Evolutionary conservation across 2,888 invertebrate species (phyloP).

Genomic region (Odiellus spinosus): DNA sequence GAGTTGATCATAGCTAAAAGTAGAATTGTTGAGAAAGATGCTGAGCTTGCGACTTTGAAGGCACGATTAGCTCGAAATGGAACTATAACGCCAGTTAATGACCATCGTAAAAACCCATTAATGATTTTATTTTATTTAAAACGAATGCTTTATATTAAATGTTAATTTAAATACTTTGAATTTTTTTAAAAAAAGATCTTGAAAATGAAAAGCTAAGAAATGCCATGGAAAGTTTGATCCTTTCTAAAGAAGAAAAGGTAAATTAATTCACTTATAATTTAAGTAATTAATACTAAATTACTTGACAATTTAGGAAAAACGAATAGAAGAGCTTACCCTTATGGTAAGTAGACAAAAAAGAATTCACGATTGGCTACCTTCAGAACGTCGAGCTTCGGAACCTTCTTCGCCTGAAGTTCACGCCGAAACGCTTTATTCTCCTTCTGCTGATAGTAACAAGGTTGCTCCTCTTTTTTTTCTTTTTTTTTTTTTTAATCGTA

Average conservation of each 20-base stretch:
- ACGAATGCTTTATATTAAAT: not conserved
- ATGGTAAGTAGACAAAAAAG: slow-evolving; percentile 11
- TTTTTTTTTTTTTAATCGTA: slow-evolving; percentile 1
- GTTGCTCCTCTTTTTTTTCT: too few relatives aligned
- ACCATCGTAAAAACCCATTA: slow-evolving; percentile 4
- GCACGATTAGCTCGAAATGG: slow-evolving; percentile 8
- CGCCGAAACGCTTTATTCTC: too few relatives aligned
- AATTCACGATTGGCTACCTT: slow-evolving; percentile 6
- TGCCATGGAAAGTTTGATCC: slow-evolving; percentile 12
- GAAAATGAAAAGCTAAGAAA: slow-evolving; percentile 13
- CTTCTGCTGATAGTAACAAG: too few relatives aligned
- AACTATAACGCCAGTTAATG: slow-evolving; percentile 6
- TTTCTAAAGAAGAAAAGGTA: slow-evolving; percentile 16
- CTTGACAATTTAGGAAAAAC: slow-evolving; percentile 7
- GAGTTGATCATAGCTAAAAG: slow-evolving; percentile 8
- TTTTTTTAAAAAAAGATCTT: slow-evolving; percentile 4
- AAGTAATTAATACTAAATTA: not conserved
- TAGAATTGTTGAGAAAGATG: slow-evolving; percentile 14
- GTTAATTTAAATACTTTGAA: not conserved
- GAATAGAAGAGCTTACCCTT: slow-evolving; percentile 11
- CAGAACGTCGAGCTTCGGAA: too few relatives aligned
- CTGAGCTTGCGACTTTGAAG: slow-evolving; percentile 10
- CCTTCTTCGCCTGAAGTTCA: too few relatives aligned
- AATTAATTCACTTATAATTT: not conserved
- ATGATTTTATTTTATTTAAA: not conserved